Evolutionary conservation across 2,888 invertebrate species (phyloP), one percentile per base, ranked within the genome.

Genomic region (Agrochola macilenta): DNA sequence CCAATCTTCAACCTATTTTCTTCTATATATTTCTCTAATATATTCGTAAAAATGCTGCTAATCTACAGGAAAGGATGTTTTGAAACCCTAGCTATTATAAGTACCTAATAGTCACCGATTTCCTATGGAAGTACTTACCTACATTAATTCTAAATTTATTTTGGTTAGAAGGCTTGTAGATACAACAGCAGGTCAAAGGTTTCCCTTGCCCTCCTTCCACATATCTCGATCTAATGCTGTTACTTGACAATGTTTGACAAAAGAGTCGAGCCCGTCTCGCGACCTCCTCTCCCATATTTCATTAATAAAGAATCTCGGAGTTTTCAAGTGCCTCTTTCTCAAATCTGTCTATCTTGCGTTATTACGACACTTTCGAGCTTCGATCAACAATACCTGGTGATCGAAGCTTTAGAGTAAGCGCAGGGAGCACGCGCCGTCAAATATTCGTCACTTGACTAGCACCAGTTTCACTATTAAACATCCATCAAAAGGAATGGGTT

Each of bases 1-100:
- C 76, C 84, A 84, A 82, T 79, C 49, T 82, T 73, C n/a, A 54
- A 63, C 61, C 17, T 65, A 23, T 58, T 69, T 57, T 39, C 35
- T 46, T 74, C 12, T 73, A 30, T 35, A 7, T 74, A 68, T 58
- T 74, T 74, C 17, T 68, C 35, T 1, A 35, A 12, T 65, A 20
- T n/a, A 43, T 43, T 60, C 35, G 8, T 63, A 39, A 35, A 30
- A 46, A 63, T 58, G 14, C 46, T 78, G 58, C 14, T 30, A 52
- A 49, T 61, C 2, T 57, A 26, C 49, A 54, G 30, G 23, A 39
- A 57, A 78, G 5, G 26, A 73, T 78, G 20, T 46, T 61, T 65
- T 49, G 26, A 30, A 80, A 66, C 26, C 60, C 46, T 66, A 43
- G 46, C 30, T 12, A 23, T 26, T 23, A 20, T 30, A 49, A 5